phyloP scores from a whole-genome alignment of 2,113 vertebrate genomes.

The Coreoperca whiteheadi region DNA sequence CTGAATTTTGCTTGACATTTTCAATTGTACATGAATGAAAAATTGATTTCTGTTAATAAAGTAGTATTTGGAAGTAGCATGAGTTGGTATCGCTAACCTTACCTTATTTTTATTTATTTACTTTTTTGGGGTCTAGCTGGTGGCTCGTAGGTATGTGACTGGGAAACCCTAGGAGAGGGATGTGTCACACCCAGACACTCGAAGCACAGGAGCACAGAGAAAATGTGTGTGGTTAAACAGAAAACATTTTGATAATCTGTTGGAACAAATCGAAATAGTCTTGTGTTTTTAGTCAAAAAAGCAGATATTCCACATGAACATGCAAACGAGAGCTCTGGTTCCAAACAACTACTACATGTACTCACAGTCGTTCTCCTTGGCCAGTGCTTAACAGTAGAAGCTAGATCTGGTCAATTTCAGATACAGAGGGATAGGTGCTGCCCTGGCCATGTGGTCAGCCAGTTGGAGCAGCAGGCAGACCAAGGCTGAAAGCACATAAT shows the following conservation, averaged over 20 bases:
- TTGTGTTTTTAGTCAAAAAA: neutral
- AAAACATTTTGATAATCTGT: neutral
- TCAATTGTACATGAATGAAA: neutral
- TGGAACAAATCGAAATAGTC: neutral
- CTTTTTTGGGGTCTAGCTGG: neutral
- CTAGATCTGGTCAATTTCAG: neutral
- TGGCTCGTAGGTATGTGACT: neutral
- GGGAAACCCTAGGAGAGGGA: too few relatives aligned
- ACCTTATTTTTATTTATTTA: too few relatives aligned
- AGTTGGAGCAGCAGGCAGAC: slow-evolving; percentile 41
- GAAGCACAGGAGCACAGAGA: neutral
- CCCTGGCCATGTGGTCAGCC: slow-evolving; percentile 21
- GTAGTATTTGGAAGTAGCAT: neutral
- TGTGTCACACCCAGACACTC: neutral
- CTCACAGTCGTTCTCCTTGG: neutral
- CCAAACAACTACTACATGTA: neutral
- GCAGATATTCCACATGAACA: neutral
- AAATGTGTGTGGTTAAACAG: neutral
- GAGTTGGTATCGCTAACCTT: neutral
- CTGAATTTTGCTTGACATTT: neutral
- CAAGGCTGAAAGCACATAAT: slow-evolving; percentile 71
- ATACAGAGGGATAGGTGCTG: neutral
- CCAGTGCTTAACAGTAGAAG: neutral
- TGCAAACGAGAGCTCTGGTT: neutral
- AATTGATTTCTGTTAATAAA: neutral